A percentile compares a stretch with the other conserved stretches of the same genome.
These are phyloP conservation scores for Ditula angustiorana DNA, from an alignment of 2,888 invertebrate genomes.

Conservation along the genomic window DNA sequence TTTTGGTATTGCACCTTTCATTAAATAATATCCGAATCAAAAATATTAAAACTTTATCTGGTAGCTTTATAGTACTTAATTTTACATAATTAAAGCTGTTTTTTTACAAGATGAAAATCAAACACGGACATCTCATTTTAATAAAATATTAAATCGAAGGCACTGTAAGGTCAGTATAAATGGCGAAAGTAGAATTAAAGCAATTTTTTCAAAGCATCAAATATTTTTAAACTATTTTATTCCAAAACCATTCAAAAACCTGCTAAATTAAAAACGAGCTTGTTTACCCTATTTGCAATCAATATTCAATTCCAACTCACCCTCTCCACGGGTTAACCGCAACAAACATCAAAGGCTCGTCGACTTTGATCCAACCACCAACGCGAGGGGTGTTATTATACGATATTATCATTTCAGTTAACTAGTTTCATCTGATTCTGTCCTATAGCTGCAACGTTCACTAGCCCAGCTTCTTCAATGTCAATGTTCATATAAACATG, in stretches of 20 bases:
- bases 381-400: not conserved
- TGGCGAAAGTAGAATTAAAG: too few relatives aligned
- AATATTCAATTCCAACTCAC: not conserved
- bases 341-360: not conserved
- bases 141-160: too few relatives aligned
- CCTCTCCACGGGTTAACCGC: not conserved
- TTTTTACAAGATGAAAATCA: too few relatives aligned
- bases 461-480: not conserved
- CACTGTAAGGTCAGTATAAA: too few relatives aligned
- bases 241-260: not conserved
- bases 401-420: not conserved
- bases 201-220: too few relatives aligned
- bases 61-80: too few relatives aligned
- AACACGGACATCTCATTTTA: too few relatives aligned
- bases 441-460: not conserved
- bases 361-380: not conserved
- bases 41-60: too few relatives aligned
- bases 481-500: not conserved
- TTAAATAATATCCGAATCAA: too few relatives aligned
- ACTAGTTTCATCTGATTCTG: not conserved
- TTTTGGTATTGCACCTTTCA: too few relatives aligned
- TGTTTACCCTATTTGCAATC: not conserved
- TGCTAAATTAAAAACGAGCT: not conserved
- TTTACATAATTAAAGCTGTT: too few relatives aligned
- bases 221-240: too few relatives aligned